Evolutionary conservation across 2,113 vertebrate species (phyloP).

Genomic region (Cyphomyrus discorhynchus): DNA sequence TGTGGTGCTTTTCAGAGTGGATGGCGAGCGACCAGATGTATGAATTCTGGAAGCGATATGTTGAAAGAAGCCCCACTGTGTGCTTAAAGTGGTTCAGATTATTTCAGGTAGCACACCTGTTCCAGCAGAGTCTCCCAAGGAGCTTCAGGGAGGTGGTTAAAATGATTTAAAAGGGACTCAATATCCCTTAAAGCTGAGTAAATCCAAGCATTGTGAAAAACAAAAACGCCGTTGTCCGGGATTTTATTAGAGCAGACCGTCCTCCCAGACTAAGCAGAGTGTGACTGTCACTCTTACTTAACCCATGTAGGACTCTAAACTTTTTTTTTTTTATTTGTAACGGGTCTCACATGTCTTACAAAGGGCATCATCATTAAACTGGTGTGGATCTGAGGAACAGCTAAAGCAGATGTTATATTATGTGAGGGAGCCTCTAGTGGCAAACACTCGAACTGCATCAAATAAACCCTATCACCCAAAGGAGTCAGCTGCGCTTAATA

Average conservation of each 20-base stretch:
- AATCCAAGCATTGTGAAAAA: neutral
- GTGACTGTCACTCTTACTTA: neutral
- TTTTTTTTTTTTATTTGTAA: neutral
- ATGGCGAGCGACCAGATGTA: neutral
- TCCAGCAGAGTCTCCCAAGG: neutral
- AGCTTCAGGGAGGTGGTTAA: neutral
- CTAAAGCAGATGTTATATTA: neutral
- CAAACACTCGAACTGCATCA: neutral
- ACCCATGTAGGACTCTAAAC: neutral
- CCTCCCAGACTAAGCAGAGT: neutral
- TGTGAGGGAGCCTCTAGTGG: conserved; percentile 19
- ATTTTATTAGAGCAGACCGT: neutral
- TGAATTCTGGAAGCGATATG: neutral
- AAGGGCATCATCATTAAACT: neutral
- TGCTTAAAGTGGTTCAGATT: neutral
- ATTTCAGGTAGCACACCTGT: neutral
- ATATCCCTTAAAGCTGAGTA: neutral
- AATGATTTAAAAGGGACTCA: neutral
- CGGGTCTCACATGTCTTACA: neutral
- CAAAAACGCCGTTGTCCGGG: neutral
- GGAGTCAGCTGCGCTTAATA: neutral
- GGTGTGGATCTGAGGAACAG: neutral
- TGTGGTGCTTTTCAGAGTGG: neutral
- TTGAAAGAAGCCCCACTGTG: neutral
- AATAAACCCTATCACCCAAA: neutral